Base-by-base conservation (phyloP, 37 sponge, comb jelly and placozoan species). In the Halichondria panicea region DNA sequence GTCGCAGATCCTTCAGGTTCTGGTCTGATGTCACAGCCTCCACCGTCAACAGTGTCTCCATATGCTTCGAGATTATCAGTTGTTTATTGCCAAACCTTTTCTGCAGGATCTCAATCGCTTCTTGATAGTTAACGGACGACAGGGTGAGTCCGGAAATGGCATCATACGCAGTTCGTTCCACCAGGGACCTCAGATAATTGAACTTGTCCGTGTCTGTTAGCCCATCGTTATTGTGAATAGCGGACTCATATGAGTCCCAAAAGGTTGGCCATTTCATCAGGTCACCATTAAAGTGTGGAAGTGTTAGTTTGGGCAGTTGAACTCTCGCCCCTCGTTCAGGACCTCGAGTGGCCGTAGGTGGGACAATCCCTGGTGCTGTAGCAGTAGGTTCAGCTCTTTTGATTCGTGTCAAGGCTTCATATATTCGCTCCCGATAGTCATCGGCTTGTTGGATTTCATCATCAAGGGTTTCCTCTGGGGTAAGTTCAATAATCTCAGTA, bases 1-100 rank as follows among this genome's bases (percentile, higher is more conserved):
- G 42, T 19, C 79, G 4, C 8, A 78, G 59, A 2, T 30, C 69
- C 43, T 40, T 68, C 56, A 78, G 21, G 21, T 78, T 57, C 28
- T 48, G n/a, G 18, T 42, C 30, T 25, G 53, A 45, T 3, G 44
- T 36, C 1, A 77, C 78, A 35, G 57, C 22, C 57, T 55, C 68
- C 4, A 77, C 42, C n/a, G 48, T 65, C 78, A 66, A 33, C 57
- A 77, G n/a, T 22, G 59, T 43, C 12, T 77, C 78, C 78, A 77
- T 77, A 42, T 66, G 78, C 33, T 50, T 77, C 6, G 24, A 39
- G 35, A 53, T 53, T 31, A 77, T 77, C 55, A 40, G 34, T 56
- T 77, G 68, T 30, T 50, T 65, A 21, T 43, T 48, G 4, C 78
- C 78, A 33, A 77, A 77, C 3, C 78, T 31, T 38, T 65, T 53